A percentile compares a stretch with the other conserved stretches of the same genome.
phyloP scores from a whole-genome alignment of 92 coral and sea anemone species.

The Scolanthus callimorphus region DNA sequence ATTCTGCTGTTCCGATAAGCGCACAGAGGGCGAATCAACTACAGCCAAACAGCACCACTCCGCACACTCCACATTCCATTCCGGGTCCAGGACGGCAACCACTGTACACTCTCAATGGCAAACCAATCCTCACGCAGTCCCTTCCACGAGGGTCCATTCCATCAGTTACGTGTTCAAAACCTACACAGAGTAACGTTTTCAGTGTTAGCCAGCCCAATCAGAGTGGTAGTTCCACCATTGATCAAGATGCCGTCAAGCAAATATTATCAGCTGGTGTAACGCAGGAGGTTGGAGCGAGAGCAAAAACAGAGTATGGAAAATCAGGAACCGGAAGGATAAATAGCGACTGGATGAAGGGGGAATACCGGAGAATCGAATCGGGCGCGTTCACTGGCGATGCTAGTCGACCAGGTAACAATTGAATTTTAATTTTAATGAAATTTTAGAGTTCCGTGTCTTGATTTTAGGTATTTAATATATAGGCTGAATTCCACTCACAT shows the following conservation, averaged over 20 bases:
- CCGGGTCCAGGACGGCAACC: constrained; percentile 7
- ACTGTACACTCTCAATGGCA: constrained; percentile 14
- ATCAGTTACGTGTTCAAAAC: not conserved
- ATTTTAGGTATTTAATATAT: too few species aligned
- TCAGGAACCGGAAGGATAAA: not conserved
- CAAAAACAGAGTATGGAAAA: not conserved
- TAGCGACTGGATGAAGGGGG: constrained; percentile 21
- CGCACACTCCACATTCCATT: not conserved
- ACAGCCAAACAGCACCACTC: not conserved
- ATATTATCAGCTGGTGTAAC: not conserved
- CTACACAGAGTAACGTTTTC: not conserved
- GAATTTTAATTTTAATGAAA: too few species aligned
- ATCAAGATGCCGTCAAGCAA: constrained; percentile 22
- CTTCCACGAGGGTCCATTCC: constrained; percentile 5
- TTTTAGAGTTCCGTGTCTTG: too few species aligned
- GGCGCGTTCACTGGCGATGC: constrained; percentile 10
- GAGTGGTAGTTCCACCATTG: not conserved
- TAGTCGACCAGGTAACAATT: too few species aligned
- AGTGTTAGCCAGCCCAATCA: not conserved
- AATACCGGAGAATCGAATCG: constrained; percentile 24
- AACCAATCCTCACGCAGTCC: constrained; percentile 20
- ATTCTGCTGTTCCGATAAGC: constrained; percentile 2
- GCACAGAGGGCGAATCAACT: not conserved
- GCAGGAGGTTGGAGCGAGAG: not conserved
- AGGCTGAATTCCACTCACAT: too few species aligned